Percentiles rank a stretch among this genome's conserved stretches.
Conservation (phyloP, 2,113 vertebrate species). For the Asarcornis scutulata region DNA sequence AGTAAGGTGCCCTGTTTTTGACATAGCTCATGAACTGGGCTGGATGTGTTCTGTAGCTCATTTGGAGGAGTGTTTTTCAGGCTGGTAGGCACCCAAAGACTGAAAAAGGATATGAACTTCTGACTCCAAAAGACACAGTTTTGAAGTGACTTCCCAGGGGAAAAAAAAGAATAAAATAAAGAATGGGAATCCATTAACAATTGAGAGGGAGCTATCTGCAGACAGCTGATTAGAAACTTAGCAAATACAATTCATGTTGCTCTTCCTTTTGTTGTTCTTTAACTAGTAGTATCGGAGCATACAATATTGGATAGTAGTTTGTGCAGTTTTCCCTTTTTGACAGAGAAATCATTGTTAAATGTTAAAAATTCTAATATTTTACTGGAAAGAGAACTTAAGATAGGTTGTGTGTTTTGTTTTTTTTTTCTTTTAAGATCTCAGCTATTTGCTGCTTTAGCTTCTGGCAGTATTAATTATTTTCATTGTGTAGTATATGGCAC, state of each 20-base stretch:
- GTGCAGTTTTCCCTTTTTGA: background rate
- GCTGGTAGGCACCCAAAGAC: background rate
- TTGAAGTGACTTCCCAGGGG: background rate
- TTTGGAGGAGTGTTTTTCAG: slow-evolving; percentile 15
- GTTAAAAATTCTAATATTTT: background rate
- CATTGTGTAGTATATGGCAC: background rate
- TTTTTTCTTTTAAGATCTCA: background rate
- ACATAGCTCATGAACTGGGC: background rate
- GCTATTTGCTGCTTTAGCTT: background rate
- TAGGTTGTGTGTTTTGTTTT: background rate
- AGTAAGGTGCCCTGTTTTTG: background rate
- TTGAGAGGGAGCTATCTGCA: background rate
- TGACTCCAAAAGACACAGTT: background rate
- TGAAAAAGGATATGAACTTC: background rate
- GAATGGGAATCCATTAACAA: background rate
- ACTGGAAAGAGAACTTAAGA: background rate
- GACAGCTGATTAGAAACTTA: background rate
- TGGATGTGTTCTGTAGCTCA: background rate
- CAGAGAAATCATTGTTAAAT: background rate
- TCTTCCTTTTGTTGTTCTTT: background rate
- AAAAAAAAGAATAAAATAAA: background rate
- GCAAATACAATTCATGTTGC: background rate
- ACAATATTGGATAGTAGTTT: background rate
- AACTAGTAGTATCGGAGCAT: background rate
- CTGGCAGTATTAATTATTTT: background rate